phyloP scores from a whole-genome alignment of 37 sponge, comb jelly and placozoan genomes.

The Ephydatia muelleri region DNA sequence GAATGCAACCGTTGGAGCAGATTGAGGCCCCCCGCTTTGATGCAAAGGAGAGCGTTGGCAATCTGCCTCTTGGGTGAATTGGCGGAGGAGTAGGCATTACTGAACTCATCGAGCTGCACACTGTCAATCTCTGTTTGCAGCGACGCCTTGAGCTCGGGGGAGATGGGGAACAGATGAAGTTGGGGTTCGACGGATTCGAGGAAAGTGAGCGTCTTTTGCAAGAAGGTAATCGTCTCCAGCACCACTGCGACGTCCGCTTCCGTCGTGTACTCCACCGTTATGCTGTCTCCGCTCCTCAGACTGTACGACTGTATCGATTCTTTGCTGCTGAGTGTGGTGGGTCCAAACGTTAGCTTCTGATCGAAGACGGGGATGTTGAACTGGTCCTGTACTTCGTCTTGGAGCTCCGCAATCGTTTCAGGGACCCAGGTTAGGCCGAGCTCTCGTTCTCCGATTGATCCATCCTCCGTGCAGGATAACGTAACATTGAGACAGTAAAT shows the following conservation, averaged over 20 bases:
- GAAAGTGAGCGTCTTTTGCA: conserved; percentile 4
- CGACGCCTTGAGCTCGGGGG: too few relatives aligned
- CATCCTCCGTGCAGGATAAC: too few relatives aligned
- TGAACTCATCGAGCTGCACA: neutral
- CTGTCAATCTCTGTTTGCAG: neutral
- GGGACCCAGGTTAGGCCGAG: neutral
- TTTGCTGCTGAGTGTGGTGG: neutral
- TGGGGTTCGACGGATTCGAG: conserved; percentile 4
- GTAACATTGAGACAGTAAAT: too few relatives aligned
- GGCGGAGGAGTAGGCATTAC: neutral
- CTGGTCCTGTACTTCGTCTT: conserved; percentile 14
- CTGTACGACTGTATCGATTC: neutral
- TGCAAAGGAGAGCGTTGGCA: conserved; percentile 25
- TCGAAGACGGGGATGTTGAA: conserved; percentile 18
- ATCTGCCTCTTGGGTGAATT: neutral
- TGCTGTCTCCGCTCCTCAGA: conserved; percentile 8
- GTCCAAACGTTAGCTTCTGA: conserved; percentile 3
- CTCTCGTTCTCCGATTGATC: too few relatives aligned
- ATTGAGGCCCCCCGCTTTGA: conserved; percentile 4
- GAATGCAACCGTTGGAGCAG: conserved; percentile 14
- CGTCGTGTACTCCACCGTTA: conserved; percentile 11
- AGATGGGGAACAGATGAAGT: neutral
- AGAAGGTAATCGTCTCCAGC: neutral
- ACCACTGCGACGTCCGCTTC: conserved; percentile 18
- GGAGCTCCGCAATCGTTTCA: conserved; percentile 10